phyloP scores from a whole-genome alignment of 2,888 invertebrate species.

The Caenorhabditis japonica region DNA sequence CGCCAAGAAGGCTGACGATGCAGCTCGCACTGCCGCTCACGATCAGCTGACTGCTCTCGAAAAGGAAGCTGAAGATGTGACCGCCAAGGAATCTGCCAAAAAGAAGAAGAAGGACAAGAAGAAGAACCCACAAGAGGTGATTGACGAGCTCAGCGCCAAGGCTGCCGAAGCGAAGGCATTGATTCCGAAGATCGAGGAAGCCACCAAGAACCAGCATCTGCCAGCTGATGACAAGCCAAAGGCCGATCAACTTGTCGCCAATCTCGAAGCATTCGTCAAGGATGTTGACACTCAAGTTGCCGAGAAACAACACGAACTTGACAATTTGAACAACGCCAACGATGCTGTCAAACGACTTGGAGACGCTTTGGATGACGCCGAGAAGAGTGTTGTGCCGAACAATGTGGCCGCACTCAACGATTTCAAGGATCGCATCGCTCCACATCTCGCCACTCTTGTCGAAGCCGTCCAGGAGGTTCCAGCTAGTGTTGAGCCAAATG shows the following conservation, averaged over 20 bases:
- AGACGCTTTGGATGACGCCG: constrained; percentile 23
- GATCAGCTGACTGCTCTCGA: no score
- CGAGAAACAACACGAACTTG: constrained; percentile 46
- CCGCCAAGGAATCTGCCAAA: no score
- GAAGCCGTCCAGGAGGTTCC: constrained; percentile 36
- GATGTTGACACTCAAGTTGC: constrained; percentile 40
- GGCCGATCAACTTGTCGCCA: constrained; percentile 37
- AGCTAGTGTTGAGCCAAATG: constrained; percentile 19
- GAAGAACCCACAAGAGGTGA: no score
- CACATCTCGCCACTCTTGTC: constrained; percentile 35
- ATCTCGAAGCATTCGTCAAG: constrained; percentile 33
- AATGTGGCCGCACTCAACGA: constrained; percentile 36
- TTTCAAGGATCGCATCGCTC: constrained; percentile 38
- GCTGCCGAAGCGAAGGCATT: no score
- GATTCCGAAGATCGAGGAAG: constrained; percentile 31
- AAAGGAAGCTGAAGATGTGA: no score
- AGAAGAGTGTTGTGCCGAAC: no score
- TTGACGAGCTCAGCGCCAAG: no score
- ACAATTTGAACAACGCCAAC: constrained; percentile 41
- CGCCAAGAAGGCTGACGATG: no score
- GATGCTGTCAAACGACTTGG: constrained; percentile 50
- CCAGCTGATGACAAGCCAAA: constrained; percentile 51
- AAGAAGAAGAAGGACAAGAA: no score
- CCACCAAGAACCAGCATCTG: constrained; percentile 47
- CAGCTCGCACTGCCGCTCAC: no score